Evolutionary conservation across 2,113 vertebrate species (phyloP).

Genomic region (Puffinus mauretanicus): DNA sequence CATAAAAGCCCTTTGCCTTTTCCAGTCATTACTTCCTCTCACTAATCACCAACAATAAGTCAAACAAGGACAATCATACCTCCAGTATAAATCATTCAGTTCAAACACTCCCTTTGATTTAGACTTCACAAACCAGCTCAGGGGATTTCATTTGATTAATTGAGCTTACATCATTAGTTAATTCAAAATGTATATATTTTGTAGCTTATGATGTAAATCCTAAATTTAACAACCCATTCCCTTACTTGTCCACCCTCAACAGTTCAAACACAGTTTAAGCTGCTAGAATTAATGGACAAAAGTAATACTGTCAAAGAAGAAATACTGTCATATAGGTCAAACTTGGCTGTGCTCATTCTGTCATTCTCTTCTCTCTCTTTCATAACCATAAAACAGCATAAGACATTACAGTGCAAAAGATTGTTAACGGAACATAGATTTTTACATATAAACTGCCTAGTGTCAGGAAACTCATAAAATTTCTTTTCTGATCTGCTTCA

Average conservation of each 20-base stretch:
- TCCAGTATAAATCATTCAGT: not conserved
- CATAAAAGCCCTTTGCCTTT: not conserved
- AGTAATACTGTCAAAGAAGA: not conserved
- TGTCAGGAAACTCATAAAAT: not conserved
- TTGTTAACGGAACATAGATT: not conserved
- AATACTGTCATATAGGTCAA: not conserved
- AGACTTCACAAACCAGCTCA: not conserved
- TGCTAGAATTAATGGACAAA: not conserved
- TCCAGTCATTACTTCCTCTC: not conserved
- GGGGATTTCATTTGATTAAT: not conserved
- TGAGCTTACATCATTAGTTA: not conserved
- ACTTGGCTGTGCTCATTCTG: not conserved
- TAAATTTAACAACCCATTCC: not conserved
- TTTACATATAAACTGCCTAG: not conserved
- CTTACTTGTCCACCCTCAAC: not conserved
- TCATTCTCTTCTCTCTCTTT: not conserved
- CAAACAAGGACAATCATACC: not conserved
- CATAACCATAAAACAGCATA: not conserved
- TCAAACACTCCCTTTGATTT: slow-evolving; percentile 1
- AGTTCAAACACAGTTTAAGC: slow-evolving; percentile 3
- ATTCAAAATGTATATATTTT: not conserved
- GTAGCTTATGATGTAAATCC: not conserved
- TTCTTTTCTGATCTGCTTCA: not conserved
- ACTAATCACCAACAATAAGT: not conserved
- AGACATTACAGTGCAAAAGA: not conserved